Base-by-base conservation (phyloP, 2,888 invertebrate species). In the Drosophila meridionalis region DNA sequence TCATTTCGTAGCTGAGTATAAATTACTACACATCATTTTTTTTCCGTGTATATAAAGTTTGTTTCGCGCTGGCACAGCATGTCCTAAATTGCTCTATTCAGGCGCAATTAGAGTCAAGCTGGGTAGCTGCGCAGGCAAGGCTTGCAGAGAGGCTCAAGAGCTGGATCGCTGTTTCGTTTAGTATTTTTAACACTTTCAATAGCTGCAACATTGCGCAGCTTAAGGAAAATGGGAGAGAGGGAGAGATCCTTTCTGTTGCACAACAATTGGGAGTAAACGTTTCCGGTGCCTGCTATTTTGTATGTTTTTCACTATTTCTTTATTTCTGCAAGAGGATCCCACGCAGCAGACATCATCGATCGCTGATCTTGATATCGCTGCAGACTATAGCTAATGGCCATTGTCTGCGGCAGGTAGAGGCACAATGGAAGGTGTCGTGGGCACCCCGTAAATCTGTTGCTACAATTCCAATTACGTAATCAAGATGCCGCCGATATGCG, bases 51-150 rank as follows among this genome's bases (percentile, higher is more conserved):
- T 12, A 6, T 14, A 48, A 69, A 56, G 50, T 42, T 38, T 20
- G 48, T 55, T 66, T 70, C 57, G 64, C 52, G 57, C 57, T 34
- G 6, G 66, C 80, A 63, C 89, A 87, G 87, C 85, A 70, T 79
- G 87, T 53, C 45, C 74, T 84, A 87, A 87, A 87, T 84, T 89
- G 87, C 85, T 87, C 81, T 78, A 87, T 87, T 87, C 84, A 89
- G 60, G 61, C 61, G 79, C 87, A 87, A 87, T 87, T 87, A 87
- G 75, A 89, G 89, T 83, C 89, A 87, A 87, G 87, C 87, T 83
- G 87, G 53, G 87, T 28, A 62, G 71, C 70, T 66, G 70, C 34
- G 65, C 63, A 53, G 73, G 64, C 43, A 53, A 43, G 73, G 58
- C 57, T 66, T 65, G 43, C 45, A 56, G 60, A 50, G 20, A 20